Base-by-base conservation (phyloP, 1,140 invertebrate species). In the Drosophila miranda region DNA sequence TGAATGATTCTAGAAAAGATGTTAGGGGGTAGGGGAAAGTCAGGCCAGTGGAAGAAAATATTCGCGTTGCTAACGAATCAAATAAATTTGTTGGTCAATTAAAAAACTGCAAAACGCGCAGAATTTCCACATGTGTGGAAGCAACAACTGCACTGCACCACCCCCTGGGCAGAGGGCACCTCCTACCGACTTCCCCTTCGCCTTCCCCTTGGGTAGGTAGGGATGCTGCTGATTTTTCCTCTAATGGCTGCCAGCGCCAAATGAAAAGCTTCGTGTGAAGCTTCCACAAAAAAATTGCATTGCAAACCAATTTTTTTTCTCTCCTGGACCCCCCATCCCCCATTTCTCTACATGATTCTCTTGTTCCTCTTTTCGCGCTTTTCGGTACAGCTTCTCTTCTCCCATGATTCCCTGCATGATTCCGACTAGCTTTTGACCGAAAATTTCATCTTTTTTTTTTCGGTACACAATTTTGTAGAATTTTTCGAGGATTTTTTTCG, bases 11-110 rank as follows among this genome's bases (percentile, higher is more conserved):
- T 8, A 2, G 28, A 6, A 9, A 7, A 30, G 28, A 9, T 30
- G 28, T 2, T 30, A 3, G 2, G 28, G 21, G 23, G 23, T 52
- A 14, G 49, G 62, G 41, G 48, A 54, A 59, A 61, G 62, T 55
- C 59, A 42, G 50, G 49, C 54, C 48, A 59, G 67, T 69, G 67
- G 63, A 68, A 70, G 62, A 57, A 73, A 68, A 78, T 63, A 66
- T 67, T 71, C 71, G 76, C 72, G 79, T 73, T 78, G 78, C 78
- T 87, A 87, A 87, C 82, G 82, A 87, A 87, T 87, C 82, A 87
- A 87, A 87, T 87, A 87, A 87, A 87, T 87, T 87, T 87, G 82
- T 87, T 87, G 82, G 82, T 87, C 82, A 87, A 87, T 87, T 87
- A 87, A 87, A 87, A 87, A 87, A 87, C 82, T 87, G 82, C 82